Percentiles rank a stretch among this genome's conserved stretches.
These are phyloP conservation scores for Hylia prasina DNA, from an alignment of 2,113 vertebrate species.

Conservation along the genomic window DNA sequence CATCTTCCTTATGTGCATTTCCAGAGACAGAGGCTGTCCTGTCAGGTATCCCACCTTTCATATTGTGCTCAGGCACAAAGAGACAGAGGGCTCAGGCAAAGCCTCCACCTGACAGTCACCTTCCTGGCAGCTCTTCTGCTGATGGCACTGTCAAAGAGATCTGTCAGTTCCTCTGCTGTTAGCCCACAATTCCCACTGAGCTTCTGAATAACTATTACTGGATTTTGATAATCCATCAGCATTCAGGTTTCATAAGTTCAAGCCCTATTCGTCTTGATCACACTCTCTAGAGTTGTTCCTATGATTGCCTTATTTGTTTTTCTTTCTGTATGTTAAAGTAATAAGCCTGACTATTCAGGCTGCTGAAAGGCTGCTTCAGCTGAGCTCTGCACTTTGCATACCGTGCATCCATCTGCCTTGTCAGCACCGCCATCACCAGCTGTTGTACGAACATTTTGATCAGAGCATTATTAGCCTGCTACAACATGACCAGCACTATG, in stretches of 20 bases:
- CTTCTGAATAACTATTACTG: not conserved
- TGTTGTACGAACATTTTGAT: not conserved
- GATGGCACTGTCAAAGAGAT: not conserved
- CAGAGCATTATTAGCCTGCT: not conserved
- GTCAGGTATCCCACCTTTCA: not conserved
- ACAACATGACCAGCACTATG: not conserved
- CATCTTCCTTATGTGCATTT: not conserved
- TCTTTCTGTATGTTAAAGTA: not conserved
- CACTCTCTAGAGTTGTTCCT: not conserved
- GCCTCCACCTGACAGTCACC: not conserved
- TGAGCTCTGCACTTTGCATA: not conserved
- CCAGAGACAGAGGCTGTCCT: not conserved
- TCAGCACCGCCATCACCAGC: not conserved
- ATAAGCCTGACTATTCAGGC: not conserved
- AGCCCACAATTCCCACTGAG: not conserved
- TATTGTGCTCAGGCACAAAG: not conserved
- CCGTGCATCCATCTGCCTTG: not conserved
- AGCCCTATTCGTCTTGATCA: not conserved
- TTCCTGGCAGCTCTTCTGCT: not conserved
- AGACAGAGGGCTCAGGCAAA: not conserved
- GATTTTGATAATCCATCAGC: not conserved
- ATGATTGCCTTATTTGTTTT: not conserved
- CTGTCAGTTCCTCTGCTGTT: not conserved
- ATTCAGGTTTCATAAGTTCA: not conserved
- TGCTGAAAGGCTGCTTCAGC: conserved; percentile 9